Evolutionary conservation across 2,888 invertebrate genomes (phyloP).

Genomic region (Neoitamus cyanurus): DNA sequence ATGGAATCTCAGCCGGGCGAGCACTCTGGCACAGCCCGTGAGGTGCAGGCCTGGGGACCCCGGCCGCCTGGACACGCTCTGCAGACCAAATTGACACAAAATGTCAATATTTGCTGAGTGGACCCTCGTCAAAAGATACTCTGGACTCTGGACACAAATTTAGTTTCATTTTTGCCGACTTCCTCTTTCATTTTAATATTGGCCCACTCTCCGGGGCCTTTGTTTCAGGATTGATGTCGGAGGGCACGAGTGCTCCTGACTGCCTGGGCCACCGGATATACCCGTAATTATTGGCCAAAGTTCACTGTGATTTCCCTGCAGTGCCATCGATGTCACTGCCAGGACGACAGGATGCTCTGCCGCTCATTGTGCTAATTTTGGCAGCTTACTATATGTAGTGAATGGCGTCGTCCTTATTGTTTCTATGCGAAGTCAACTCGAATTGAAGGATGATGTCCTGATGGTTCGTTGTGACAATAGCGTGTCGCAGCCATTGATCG

Average conservation of each 20-base stretch:
- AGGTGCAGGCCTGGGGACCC: not conserved
- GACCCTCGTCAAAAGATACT: conserved; percentile 21
- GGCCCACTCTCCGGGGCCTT: not conserved
- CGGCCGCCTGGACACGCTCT: not conserved
- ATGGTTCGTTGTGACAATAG: not conserved
- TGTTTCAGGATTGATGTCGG: not conserved
- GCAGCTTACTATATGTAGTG: not conserved
- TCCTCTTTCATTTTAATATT: conserved; percentile 9
- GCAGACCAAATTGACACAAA: conserved; percentile 5
- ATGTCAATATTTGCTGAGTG: conserved; percentile 28
- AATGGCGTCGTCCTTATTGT: not conserved
- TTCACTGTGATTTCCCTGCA: not conserved
- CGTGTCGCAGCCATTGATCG: not conserved
- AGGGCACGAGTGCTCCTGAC: not conserved
- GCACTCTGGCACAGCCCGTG: not conserved
- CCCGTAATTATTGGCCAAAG: conserved; percentile 1
- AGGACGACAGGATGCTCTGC: not conserved
- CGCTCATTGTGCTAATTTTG: not conserved
- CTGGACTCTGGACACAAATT: conserved; percentile 21
- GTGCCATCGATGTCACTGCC: not conserved
- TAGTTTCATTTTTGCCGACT: conserved; percentile 15
- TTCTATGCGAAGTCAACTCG: not conserved
- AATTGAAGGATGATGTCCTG: not conserved
- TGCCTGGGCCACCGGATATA: not conserved
- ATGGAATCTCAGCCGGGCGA: not conserved